Evolutionary conservation across 2,113 vertebrate genomes (phyloP), one percentile per base, ranked within the genome.

Genomic region (Tenrec ecaudatus): DNA sequence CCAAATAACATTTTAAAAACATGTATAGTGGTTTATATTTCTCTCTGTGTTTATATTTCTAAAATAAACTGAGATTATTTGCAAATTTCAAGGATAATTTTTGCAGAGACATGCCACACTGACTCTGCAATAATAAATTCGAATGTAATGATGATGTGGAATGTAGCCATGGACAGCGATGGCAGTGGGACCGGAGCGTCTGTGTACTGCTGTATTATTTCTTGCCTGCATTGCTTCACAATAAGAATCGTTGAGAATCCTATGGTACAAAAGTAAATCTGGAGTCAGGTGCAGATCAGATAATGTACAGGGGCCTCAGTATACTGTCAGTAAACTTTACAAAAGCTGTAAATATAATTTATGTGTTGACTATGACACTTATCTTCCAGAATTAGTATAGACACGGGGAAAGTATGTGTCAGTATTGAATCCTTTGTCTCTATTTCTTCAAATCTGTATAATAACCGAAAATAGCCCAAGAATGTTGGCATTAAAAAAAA

Each of bases 81-180:
- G 94, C 23, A 69, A 53, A 94, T 93, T 89, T 90, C 84, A 71
- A 79, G 73, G 23, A 40, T 47, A 85, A 16, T 88, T 93, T 96
- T 93, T 78, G 38, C 69, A 89, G 75, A 93, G 78, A 69, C 75
- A 53, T 0, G n/a, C 87, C 38, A 47, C 84, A 82, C 15, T 64
- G 16, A 47, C 27, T 15, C n/a, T 92, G 76, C 77, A 36, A 53
- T 53, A 62, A 25, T 38, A 8, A 31, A 36, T 40, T 58, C 60
- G 71, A 7, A 58, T 40, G 36, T 78, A 38, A 64, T 40, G 40
- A 40, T 36, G 33, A 33, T 19, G 29, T 58, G 80, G 40, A 69
- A 22, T 12, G 33, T 16, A 86, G 79, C 68, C 16, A 3, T 2
- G 14, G 79, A 17, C 40, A 27, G n/a, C 20, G n/a, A 40, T 4